Base-by-base conservation (phyloP, 2,113 vertebrate species). In the Coptodon rendalli region DNA sequence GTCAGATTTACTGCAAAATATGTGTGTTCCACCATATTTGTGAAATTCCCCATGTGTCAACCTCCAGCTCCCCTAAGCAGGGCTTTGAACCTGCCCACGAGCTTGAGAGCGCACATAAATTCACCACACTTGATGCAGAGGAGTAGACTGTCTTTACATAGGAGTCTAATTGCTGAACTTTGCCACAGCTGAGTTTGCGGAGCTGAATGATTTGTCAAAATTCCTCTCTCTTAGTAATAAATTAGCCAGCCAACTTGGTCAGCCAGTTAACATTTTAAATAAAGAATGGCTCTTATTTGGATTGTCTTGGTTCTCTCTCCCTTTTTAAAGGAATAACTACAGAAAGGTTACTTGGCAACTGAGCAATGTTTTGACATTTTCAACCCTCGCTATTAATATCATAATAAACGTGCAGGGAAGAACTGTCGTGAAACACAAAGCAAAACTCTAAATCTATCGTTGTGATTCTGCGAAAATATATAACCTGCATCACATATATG, bases 161-260 rank as follows among this genome's bases (percentile, higher is more conserved):
- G 97, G 96, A 97, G 96, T 97, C 97, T 98, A 99, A 98, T 99
- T 98, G 97, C 97, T 98, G 98, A 98, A 98, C 98, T 99, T 98
- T 99, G 98, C 97, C 97, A 98, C 97, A 95, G 97, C 97, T 95
- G 95, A 97, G 98, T 97, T 98, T 97, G 97, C 96, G 94, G 97
- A 97, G 97, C 97, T 98, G 97, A 97, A 98, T 98, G 97, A 98
- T 99, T 99, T 98, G 97, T 98, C 97, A 98, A 97, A 94, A 97
- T 97, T 96, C 96, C 96, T 96, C 95, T 97, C 96, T 97, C 94
- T 92, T 96, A 80, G 87, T 91, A 97, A 98, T 98, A 98, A 98
- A 98, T 98, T 97, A 99, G 95, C 93, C 95, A 91, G 94, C 92
- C 94, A 90, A 96, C 96, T 93, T 89, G 85, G 82, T 61, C 95